A percentile compares a stretch with the other conserved stretches of the same genome.
Conservation (phyloP, 2,888 invertebrate genomes). For the Rhagonycha lutea region DNA sequence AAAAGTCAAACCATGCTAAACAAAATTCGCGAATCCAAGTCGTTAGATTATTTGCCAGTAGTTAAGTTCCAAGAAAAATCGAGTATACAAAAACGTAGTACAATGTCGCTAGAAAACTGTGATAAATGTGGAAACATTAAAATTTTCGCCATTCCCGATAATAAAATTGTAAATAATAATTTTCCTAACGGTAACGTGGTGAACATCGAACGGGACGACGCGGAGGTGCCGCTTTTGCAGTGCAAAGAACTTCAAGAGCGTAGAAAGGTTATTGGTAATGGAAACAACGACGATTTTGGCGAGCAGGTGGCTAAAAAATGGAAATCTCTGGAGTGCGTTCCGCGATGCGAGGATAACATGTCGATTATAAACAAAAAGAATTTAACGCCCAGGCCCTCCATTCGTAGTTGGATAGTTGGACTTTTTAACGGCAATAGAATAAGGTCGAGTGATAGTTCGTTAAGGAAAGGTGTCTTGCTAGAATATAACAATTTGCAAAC, state of each 20-base stretch:
- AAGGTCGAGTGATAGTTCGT: conserved; percentile 65
- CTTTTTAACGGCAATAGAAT: conserved; percentile 74
- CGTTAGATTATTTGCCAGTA: conserved; percentile 67
- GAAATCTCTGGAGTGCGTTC: conserved; percentile 77
- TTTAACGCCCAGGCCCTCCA: conserved; percentile 64
- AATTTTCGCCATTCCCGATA: conserved; percentile 55
- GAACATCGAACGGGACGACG: conserved; percentile 49
- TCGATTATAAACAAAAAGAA: conserved; percentile 61
- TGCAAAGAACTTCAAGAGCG: conserved; percentile 43
- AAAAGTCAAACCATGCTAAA: conserved; percentile 48
- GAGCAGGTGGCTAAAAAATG: conserved; percentile 67
- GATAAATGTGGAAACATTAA: conserved; percentile 53
- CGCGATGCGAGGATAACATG: conserved; percentile 46
- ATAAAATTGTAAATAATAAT: conserved; percentile 59
- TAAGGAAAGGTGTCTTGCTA: conserved; percentile 59
- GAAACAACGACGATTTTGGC: conserved; percentile 48
- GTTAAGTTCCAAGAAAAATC: conserved; percentile 35
- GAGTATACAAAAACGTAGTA: conserved; percentile 34
- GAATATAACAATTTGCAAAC: conserved; percentile 61
- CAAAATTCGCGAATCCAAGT: conserved; percentile 64
- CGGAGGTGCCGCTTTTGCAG: conserved; percentile 54
- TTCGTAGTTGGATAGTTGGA: conserved; percentile 75
- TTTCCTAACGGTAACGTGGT: conserved; percentile 61
- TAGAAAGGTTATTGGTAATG: conserved; percentile 46
- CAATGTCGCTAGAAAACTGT: conserved; percentile 58